Percentiles rank a stretch among this genome's conserved stretches.
These are phyloP conservation scores for Trichoplusia ni DNA, from an alignment of 1,140 invertebrate species.

Conservation along the genomic window DNA sequence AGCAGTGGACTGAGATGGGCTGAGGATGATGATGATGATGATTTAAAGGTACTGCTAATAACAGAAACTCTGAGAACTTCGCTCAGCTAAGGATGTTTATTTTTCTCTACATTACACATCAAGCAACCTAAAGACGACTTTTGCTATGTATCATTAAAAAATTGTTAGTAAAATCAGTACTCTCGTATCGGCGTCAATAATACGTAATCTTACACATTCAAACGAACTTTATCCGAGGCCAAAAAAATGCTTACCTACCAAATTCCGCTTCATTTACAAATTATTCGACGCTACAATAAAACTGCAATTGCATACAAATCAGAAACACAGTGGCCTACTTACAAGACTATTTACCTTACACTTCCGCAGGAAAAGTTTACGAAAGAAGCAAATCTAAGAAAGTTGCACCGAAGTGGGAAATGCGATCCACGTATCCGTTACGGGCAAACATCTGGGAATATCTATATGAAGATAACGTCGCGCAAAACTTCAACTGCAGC, in stretches of 20 bases:
- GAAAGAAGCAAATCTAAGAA: constrained; percentile 55
- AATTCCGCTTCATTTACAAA: background rate
- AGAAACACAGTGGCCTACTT: constrained; percentile 1
- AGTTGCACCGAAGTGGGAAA: constrained; percentile 46
- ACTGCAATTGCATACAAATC: constrained; percentile 9
- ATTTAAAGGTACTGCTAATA: too few species aligned
- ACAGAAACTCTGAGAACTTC: too few species aligned
- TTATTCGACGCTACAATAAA: background rate
- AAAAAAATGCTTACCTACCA: background rate
- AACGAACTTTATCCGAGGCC: too few species aligned
- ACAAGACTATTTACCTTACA: constrained; percentile 8
- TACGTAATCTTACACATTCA: too few species aligned
- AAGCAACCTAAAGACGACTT: too few species aligned
- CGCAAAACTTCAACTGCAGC: constrained; percentile 30
- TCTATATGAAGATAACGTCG: constrained; percentile 47
- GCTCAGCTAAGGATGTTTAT: too few species aligned
- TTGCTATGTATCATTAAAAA: too few species aligned
- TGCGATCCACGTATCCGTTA: constrained; percentile 52
- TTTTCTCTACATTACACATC: too few species aligned
- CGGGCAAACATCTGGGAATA: constrained; percentile 65
- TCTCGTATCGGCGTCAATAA: too few species aligned
- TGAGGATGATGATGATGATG: too few species aligned
- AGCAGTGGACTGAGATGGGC: too few species aligned
- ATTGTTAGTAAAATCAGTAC: too few species aligned
- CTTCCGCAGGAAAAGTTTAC: constrained; percentile 59